phyloP scores from a whole-genome alignment of 2,113 vertebrate genomes.

The Rhea pennata region DNA sequence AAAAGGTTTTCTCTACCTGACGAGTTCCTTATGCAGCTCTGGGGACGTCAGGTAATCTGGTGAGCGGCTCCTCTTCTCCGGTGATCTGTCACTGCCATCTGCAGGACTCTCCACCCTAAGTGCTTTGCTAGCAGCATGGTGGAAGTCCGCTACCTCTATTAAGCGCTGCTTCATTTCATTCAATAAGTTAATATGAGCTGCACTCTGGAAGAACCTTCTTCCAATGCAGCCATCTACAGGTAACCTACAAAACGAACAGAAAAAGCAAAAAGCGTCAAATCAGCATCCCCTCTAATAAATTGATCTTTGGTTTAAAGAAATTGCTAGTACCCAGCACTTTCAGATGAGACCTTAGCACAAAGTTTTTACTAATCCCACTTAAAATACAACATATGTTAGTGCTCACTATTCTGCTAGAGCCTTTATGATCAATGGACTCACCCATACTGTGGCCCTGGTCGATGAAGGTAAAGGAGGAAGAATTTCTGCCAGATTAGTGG shows the following conservation, averaged over 20 bases:
- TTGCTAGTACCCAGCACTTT: neutral
- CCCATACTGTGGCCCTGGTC: conserved; percentile 95
- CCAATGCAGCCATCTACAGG: conserved; percentile 92
- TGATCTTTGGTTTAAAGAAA: neutral
- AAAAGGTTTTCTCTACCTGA: conserved; percentile 79
- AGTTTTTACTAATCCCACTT: too few species aligned
- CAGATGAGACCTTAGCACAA: accelerated
- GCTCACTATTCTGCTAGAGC: neutral
- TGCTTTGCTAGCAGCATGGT: conserved; percentile 92
- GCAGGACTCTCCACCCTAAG: conserved; percentile 79
- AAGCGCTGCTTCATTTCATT: conserved; percentile 88
- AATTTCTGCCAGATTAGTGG: conserved; percentile 97
- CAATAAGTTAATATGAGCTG: conserved; percentile 82
- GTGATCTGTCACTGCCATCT: conserved; percentile 72
- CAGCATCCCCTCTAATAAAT: neutral
- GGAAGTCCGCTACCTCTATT: conserved; percentile 92
- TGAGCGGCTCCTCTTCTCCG: conserved; percentile 44
- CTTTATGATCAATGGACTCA: conserved; percentile 57
- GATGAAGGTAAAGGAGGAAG: conserved; percentile 92
- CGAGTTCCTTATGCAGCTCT: conserved; percentile 91
- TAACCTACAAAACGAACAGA: conserved; percentile 75
- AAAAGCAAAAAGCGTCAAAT: neutral
- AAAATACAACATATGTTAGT: neutral
- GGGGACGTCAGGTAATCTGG: conserved; percentile 85
- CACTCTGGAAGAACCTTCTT: conserved; percentile 88